These are phyloP conservation scores for Eutrigla gurnardus DNA, from an alignment of 2,797 vertebrate genomes.

Conservation along the genomic window DNA sequence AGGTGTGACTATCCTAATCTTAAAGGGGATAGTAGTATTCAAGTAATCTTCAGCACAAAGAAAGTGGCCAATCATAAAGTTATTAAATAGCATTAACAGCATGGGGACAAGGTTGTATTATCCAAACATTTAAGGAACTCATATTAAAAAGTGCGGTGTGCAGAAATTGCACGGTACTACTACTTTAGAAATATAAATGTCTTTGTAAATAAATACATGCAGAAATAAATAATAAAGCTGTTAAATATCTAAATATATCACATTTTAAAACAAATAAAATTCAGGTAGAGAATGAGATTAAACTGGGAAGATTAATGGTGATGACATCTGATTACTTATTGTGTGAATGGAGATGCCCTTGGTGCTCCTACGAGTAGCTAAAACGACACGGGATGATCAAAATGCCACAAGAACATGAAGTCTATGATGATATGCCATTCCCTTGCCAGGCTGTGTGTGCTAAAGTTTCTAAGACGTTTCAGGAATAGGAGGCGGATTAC, in stretches of 20 bases:
- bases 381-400: constrained; percentile 49
- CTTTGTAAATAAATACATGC: constrained; percentile 87
- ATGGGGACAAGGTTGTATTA: constrained; percentile 52
- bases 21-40: constrained; percentile 58
- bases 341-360: constrained; percentile 52
- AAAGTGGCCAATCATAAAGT: constrained; percentile 56
- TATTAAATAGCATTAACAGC: constrained; percentile 40
- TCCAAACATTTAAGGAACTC: constrained; percentile 77
- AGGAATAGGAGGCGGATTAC: constrained; percentile 42
- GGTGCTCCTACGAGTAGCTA: constrained; percentile 54
- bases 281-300: constrained; percentile 63
- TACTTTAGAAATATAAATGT: constrained; percentile 86
- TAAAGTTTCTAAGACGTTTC: constrained; percentile 52
- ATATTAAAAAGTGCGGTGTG: constrained; percentile 87
- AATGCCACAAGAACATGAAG: constrained; percentile 56
- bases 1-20: constrained; percentile 43
- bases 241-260: constrained; percentile 84
- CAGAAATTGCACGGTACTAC: constrained; percentile 86
- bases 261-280: constrained; percentile 79
- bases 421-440: constrained; percentile 53
- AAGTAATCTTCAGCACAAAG: constrained; percentile 73
- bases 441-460: constrained; percentile 57
- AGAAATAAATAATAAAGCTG: constrained; percentile 83
- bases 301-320: constrained; percentile 50
- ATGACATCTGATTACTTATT: constrained; percentile 40